Evolutionary conservation across 2,797 vertebrate genomes (phyloP), one percentile per base, ranked within the genome.

Genomic region (Cichlasoma orientale): DNA sequence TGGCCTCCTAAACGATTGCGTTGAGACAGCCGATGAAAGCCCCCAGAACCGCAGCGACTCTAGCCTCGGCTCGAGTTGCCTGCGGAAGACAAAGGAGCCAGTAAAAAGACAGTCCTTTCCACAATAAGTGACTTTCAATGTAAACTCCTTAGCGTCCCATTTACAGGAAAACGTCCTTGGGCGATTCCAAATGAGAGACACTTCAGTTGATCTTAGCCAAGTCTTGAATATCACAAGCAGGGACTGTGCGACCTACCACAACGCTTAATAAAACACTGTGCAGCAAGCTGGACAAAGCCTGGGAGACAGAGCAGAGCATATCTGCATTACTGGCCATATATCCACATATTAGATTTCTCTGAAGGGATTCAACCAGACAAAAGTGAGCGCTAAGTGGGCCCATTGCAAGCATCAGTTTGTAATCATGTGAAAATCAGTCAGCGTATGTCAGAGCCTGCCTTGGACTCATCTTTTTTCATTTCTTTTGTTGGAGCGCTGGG

Each of bases 81-180:
- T 88, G 83, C 27, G 68, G 84, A 93, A 93, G 90, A 94, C 94
- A 95, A 95, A 93, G 86, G 83, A 93, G 92, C 90, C 91, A 94
- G 93, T 93, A 93, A 94, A 94, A 90, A 93, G 90, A 92, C 86
- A 82, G 89, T 91, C 90, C 77, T 79, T 93, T 92, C 90, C 83
- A 89, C 89, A 90, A 91, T 92, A 89, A 94, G 92, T 81, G 90
- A 92, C 91, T 94, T 82, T 92, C 90, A 92, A 86, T 92, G 88
- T 93, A 93, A 92, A 94, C 91, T 95, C 90, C 89, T 94, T 89
- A 88, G 82, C 61, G 68, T 91, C 91, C 89, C 82, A 74, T 91
- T 95, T 95, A 93, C 90, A 94, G 93, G 93, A 95, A 96, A 95
- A 96, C 93, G 91, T 95, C 94, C 91, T 94, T 88, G 89, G 93